Conservation (phyloP, 2,113 vertebrate species). For the Nanorana parkeri region DNA sequence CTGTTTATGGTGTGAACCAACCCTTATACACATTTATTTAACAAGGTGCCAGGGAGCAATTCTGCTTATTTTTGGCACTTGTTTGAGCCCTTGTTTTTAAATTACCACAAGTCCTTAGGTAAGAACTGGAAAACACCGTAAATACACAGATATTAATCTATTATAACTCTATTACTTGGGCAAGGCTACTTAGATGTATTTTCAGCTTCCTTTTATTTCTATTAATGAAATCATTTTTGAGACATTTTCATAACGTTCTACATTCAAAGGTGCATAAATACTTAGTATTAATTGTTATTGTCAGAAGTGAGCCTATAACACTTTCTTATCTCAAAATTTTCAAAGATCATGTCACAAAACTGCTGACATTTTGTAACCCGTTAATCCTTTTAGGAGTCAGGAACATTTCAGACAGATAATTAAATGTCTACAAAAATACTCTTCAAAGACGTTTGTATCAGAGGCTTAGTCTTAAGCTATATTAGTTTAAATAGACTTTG, state of each 20-base stretch:
- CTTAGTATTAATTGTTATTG: constrained; percentile 11
- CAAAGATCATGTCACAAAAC: constrained; percentile 34
- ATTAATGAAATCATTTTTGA: no score
- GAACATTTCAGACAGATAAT: constrained; percentile 44
- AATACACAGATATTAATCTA: no score
- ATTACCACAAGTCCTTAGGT: no score
- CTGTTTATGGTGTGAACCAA: no score
- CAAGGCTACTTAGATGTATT: no score
- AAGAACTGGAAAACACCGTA: no score
- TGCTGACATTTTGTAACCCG: constrained; percentile 38
- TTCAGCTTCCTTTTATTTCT: no score
- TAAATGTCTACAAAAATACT: constrained; percentile 38
- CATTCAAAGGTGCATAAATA: not conserved
- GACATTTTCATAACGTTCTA: no score
- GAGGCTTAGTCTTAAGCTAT: constrained; percentile 5
- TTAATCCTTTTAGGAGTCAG: constrained; percentile 38
- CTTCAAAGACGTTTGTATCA: constrained; percentile 33
- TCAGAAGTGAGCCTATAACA: constrained; percentile 23
- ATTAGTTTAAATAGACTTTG: constrained; percentile 23
- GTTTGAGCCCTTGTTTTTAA: not conserved
- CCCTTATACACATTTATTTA: no score
- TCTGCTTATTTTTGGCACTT: not conserved
- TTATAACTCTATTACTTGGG: no score
- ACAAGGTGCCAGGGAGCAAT: no score
- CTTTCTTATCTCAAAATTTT: constrained; percentile 30